Conservation (phyloP, 2,888 invertebrate species). For the Papilio demoleus region DNA sequence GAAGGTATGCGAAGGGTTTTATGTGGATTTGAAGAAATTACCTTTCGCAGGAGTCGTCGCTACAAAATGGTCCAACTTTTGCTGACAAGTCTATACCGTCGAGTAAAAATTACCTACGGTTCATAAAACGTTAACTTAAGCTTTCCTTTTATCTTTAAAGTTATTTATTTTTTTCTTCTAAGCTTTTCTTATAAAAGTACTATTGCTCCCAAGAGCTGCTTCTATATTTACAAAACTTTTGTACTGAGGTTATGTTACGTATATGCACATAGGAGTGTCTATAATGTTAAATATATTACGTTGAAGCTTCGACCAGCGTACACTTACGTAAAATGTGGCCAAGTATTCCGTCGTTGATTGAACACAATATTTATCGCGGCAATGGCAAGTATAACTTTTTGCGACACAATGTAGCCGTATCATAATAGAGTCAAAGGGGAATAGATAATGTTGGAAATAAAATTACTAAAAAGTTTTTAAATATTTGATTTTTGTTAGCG, state of each 20-base stretch:
- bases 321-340: no score
- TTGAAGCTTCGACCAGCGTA: no score
- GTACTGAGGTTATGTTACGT: background rate
- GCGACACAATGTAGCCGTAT: no score
- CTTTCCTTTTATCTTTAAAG: slow-evolving; percentile 36
- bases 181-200: slow-evolving; percentile 22
- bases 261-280: background rate
- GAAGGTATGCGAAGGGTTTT: slow-evolving; percentile 40
- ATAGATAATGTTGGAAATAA: no score
- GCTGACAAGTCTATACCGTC: slow-evolving; percentile 40
- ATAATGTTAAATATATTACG: background rate
- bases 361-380: no score
- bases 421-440: no score
- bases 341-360: no score
- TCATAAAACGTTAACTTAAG: slow-evolving; percentile 40
- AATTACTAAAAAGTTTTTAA: no score
- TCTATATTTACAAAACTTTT: background rate
- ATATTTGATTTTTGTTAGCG: no score
- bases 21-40: slow-evolving; percentile 43
- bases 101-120: slow-evolving; percentile 41
- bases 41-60: slow-evolving; percentile 40
- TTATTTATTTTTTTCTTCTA: slow-evolving; percentile 32
- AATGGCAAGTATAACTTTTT: no score
- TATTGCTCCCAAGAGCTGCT: slow-evolving; percentile 8
- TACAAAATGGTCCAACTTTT: slow-evolving; percentile 41